Conservation (phyloP, 2,113 vertebrate genomes). For the Hyperopisus bebe region DNA sequence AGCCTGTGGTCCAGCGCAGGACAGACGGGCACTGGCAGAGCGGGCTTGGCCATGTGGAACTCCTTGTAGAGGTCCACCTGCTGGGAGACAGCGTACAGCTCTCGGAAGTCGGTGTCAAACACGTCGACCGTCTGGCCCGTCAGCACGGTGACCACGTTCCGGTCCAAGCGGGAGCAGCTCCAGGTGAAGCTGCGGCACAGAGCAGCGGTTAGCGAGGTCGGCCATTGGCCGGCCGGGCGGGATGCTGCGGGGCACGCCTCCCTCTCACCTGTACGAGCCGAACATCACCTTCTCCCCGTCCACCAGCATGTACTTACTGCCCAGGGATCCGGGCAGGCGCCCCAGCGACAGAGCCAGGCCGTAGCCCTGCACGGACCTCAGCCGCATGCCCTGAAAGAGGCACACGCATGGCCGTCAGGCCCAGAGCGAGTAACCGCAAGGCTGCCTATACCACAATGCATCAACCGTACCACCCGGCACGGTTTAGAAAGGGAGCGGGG, state of each 20-base stretch:
- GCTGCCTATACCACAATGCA: background rate
- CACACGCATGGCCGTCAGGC: slow-evolving; percentile 6
- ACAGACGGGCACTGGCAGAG: slow-evolving; percentile 41
- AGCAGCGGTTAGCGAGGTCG: background rate
- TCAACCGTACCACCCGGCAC: background rate
- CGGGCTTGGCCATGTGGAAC: slow-evolving; percentile 61
- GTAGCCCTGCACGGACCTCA: slow-evolving; percentile 73
- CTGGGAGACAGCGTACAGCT: slow-evolving; percentile 84
- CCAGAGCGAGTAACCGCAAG: background rate
- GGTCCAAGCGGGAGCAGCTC: slow-evolving; percentile 80
- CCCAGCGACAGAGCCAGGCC: slow-evolving; percentile 79
- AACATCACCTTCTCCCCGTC: slow-evolving; percentile 90
- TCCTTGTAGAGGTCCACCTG: slow-evolving; percentile 76
- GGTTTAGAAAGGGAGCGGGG: background rate
- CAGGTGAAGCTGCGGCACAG: slow-evolving; percentile 76
- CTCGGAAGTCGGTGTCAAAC: slow-evolving; percentile 87
- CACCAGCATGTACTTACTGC: slow-evolving; percentile 87
- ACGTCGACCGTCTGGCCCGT: slow-evolving; percentile 79
- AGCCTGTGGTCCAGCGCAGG: slow-evolving; percentile 40
- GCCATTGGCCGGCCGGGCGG: background rate
- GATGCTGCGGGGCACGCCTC: background rate
- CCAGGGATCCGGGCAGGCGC: slow-evolving; percentile 72
- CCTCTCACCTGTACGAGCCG: slow-evolving; percentile 79
- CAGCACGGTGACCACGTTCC: slow-evolving; percentile 81
- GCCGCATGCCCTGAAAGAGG: slow-evolving; percentile 74